These are phyloP conservation scores for Trichonephila inaurata DNA, from an alignment of 1,140 invertebrate species.

Conservation along the genomic window DNA sequence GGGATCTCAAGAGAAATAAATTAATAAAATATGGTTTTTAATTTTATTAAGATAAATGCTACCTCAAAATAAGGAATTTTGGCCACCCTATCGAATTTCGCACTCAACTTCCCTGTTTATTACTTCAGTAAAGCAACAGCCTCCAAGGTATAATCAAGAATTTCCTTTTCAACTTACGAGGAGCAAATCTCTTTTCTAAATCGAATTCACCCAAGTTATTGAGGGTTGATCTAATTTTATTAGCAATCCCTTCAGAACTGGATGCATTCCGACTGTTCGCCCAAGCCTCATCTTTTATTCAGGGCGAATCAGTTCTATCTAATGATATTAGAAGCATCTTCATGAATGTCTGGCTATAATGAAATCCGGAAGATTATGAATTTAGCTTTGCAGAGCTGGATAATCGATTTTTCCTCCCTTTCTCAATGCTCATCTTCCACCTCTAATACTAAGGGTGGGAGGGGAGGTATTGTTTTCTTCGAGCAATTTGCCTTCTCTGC, in stretches of 20 bases:
- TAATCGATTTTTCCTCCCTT: slow-evolving; percentile 20
- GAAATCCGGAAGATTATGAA: slow-evolving; percentile 45
- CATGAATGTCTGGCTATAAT: slow-evolving; percentile 45
- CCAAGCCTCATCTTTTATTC: slow-evolving; percentile 42
- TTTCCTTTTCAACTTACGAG: background rate
- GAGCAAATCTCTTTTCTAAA: slow-evolving; percentile 17
- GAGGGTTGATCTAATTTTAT: slow-evolving; percentile 13
- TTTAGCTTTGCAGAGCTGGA: slow-evolving; percentile 13
- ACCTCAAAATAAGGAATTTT: no score
- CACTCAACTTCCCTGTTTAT: background rate
- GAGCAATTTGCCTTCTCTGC: background rate
- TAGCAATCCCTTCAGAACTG: background rate
- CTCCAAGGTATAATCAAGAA: background rate
- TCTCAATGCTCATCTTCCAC: background rate
- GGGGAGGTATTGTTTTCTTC: background rate
- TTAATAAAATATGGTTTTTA: no score
- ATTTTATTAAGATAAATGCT: no score
- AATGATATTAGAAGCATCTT: slow-evolving; percentile 45
- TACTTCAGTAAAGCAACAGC: background rate
- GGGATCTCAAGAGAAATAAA: no score
- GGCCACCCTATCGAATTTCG: no score
- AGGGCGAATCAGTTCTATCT: slow-evolving; percentile 34
- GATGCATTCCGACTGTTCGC: background rate
- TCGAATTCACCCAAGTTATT: background rate
- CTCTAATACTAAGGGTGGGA: background rate